Base-by-base conservation (phyloP, 2,888 invertebrate species). In the Drosophila colorata region DNA sequence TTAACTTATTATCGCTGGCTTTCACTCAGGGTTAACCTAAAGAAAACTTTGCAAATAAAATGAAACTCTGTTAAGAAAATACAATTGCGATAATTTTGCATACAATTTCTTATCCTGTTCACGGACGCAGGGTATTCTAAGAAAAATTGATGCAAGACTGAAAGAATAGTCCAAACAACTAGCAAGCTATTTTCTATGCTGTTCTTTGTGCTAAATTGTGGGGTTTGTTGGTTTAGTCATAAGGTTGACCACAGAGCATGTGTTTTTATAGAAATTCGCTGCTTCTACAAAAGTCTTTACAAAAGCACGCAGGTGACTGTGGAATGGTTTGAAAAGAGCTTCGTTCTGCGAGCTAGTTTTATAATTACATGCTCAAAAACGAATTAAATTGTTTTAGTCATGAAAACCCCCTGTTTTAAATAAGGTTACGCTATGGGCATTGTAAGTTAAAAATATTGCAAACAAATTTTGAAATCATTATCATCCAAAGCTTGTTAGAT, bases 91-190 rank as follows among this genome's bases (percentile, higher is more conserved):
- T 2, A 1, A 51, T 11, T 16, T 11, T 9, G 6, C 7, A 33
- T 23, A 40, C 28, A n/a, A n/a, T 31, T 37, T 13, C n/a, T 28
- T 7, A 14, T 13, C 5, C n/a, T 1, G 5, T 28, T 14, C 13
- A 1, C 13, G 0, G 7, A 23, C 13, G 0, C 13, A 23, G 59
- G 37, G 44, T 37, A 31, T 18, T 18, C 33, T 9, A 41, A 56
- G 60, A 41, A 28, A 33, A 7, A 16, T 67, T 43, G 41, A 46
- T 61, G 73, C 58, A 72, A 67, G 57, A 31, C 56, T 60, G 52
- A 23, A 48, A 51, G 14, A 51, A 58, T 11, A 44, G 18, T 2
- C 8, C 11, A 48, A 47, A 14, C 38, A 51, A 20, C 28, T 23
- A 7, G 13, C 13, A 0, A 8, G 37, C 37, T 52, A 38, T 66